Base-by-base conservation (phyloP, 2,888 invertebrate genomes). In the Trichogramma evanescens region DNA sequence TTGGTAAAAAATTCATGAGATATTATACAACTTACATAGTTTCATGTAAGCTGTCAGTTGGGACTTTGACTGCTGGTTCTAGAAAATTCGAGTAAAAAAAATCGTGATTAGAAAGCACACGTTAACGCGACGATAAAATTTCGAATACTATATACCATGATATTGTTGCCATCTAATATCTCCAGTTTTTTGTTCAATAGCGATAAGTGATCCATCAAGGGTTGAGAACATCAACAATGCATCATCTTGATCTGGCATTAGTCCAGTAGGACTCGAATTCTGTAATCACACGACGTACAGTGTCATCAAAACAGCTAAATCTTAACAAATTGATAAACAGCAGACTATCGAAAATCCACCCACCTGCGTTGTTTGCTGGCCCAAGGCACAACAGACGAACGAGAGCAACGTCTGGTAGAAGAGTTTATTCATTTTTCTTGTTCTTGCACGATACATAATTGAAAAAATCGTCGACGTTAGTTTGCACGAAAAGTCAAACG, bases 31-130 rank as follows among this genome's bases (percentile, higher is more conserved):
- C 82, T 69, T 72, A 80, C 73, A 80, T 73, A 41, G 82, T 74
- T 46, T 82, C 80, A 72, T 83, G 79, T 8, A 80, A 77, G 10
- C 81, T 75, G 69, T 84, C 82, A 53, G 82, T 73, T 4, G 95
- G 94, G 1, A 95, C 90, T 79, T 91, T 89, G 26, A 96, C 89
- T 5, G 91, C 90, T 5, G 96, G 95, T 76, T 93, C 95, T 95
- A 78, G 54, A 84, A 85, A 62, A 71, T 68, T 70, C 59, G 51
- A 54, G 50, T 58, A 50, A 63, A 63, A 59, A 50, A 62, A 54
- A 57, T 55, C 55, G 58, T 63, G 49, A 56, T 54, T 58, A 56
- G 38, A 48, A 50, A 59, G 49, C 26, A 56, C 5, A n/a, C 49
- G 8, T 10, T 58, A 51, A 49, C 39, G 52, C 9, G 42, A 58